A percentile compares a stretch with the other conserved stretches of the same genome.
Conservation (phyloP, 2,888 invertebrate species). For the Therioaphis trifolii region DNA sequence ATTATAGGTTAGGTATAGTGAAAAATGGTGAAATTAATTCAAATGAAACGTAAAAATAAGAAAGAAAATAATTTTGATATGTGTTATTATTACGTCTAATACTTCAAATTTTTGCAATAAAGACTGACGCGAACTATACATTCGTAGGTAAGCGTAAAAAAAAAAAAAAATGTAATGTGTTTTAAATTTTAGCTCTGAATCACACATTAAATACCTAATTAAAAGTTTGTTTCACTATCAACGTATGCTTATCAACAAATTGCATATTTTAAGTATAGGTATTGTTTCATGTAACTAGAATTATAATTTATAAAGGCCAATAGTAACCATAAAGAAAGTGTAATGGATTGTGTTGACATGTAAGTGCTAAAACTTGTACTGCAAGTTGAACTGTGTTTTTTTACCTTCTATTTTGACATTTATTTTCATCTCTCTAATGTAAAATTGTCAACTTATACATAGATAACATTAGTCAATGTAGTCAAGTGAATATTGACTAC, state of each 20-base stretch:
- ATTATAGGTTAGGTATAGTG: too few species aligned
- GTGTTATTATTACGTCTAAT: too few species aligned
- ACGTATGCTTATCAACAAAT: not conserved
- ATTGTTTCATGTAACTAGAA: slow-evolving; percentile 25
- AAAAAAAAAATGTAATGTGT: too few species aligned
- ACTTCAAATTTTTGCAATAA: too few species aligned
- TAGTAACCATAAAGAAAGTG: slow-evolving; percentile 1
- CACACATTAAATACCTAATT: too few species aligned
- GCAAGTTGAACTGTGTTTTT: slow-evolving; percentile 30
- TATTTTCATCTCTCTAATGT: slow-evolving; percentile 24
- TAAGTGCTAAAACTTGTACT: slow-evolving; percentile 59
- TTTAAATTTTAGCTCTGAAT: too few species aligned
- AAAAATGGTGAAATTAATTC: too few species aligned
- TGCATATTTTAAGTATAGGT: not conserved
- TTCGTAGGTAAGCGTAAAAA: too few species aligned
- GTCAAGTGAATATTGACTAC: slow-evolving; percentile 27
- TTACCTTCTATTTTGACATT: slow-evolving; percentile 38
- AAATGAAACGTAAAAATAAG: too few species aligned
- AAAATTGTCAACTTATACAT: slow-evolving; percentile 6
- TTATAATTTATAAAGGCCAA: slow-evolving; percentile 11
- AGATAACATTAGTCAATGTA: slow-evolving; percentile 50
- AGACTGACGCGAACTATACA: too few species aligned
- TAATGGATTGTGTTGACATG: slow-evolving; percentile 24
- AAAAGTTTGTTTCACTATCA: too few species aligned
- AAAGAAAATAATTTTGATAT: too few species aligned